Evolutionary conservation across 2,113 vertebrate genomes (phyloP).

Genomic region (Galbula dea): DNA sequence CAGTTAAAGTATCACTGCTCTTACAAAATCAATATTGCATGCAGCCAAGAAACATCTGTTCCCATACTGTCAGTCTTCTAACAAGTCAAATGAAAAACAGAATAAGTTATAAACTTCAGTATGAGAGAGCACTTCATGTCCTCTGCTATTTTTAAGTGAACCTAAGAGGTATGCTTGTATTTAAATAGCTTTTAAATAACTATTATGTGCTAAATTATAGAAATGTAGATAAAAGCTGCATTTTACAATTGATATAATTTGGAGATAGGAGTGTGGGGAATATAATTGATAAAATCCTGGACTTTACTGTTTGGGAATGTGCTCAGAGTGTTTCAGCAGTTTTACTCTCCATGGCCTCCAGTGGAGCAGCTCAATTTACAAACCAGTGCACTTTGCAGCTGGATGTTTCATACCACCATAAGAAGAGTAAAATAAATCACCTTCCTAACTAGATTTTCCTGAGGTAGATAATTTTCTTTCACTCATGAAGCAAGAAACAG

Average conservation of each 20-base stretch:
- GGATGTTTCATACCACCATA: background rate
- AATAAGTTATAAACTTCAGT: background rate
- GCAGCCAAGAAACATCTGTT: background rate
- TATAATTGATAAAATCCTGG: background rate
- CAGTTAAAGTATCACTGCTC: background rate
- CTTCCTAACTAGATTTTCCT: background rate
- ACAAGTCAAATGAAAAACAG: background rate
- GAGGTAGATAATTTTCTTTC: background rate
- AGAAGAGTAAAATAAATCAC: conserved; percentile 1
- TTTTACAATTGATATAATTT: background rate
- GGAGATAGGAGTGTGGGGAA: background rate
- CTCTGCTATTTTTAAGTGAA: background rate
- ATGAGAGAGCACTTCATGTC: background rate
- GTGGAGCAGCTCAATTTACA: background rate
- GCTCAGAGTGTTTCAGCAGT: background rate
- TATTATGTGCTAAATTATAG: background rate
- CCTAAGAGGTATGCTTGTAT: background rate
- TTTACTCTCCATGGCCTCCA: background rate
- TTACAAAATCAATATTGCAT: background rate
- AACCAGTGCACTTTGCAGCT: background rate
- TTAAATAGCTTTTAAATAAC: background rate
- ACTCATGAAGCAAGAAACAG: background rate
- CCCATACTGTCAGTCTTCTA: background rate
- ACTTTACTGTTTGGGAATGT: background rate
- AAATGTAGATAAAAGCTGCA: background rate